Evolutionary conservation across 2,888 invertebrate species (phyloP).

Genomic region (Nephrotoma guestfalica): DNA sequence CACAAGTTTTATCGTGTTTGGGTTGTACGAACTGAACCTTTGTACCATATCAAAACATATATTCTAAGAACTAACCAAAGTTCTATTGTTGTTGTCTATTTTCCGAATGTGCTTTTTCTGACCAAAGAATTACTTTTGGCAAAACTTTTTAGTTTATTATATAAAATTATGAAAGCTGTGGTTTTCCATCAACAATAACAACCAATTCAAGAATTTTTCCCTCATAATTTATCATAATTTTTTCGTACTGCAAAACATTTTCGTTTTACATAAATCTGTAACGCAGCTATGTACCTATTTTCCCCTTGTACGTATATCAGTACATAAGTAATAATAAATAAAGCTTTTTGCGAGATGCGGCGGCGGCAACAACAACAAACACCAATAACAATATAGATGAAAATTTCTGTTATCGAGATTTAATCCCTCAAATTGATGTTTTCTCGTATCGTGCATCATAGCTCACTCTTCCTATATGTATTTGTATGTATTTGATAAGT

Average conservation of each 20-base stretch:
- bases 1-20: not conserved
- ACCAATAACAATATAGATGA: not conserved
- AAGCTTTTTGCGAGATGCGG: not conserved
- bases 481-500: not conserved
- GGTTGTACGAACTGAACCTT: not conserved
- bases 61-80: too few species aligned
- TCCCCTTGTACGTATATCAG: too few species aligned
- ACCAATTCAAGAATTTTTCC: not conserved
- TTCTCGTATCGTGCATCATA: not conserved
- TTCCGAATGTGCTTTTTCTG: not conserved
- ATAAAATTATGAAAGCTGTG: not conserved
- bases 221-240: too few species aligned
- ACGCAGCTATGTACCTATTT: too few species aligned
- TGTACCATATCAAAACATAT: too few species aligned
- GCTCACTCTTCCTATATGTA: not conserved
- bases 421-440: not conserved
- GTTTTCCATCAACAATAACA: not conserved
- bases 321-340: not conserved
- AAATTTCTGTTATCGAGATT: not conserved
- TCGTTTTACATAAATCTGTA: too few species aligned
- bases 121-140: not conserved
- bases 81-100: too few species aligned
- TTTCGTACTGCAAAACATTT: too few species aligned
- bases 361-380: not conserved
- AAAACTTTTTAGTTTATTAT: not conserved